Evolutionary conservation across 2,113 vertebrate genomes (phyloP), one percentile per base, ranked within the genome.

Genomic region (Sakesphorus luctuosus): DNA sequence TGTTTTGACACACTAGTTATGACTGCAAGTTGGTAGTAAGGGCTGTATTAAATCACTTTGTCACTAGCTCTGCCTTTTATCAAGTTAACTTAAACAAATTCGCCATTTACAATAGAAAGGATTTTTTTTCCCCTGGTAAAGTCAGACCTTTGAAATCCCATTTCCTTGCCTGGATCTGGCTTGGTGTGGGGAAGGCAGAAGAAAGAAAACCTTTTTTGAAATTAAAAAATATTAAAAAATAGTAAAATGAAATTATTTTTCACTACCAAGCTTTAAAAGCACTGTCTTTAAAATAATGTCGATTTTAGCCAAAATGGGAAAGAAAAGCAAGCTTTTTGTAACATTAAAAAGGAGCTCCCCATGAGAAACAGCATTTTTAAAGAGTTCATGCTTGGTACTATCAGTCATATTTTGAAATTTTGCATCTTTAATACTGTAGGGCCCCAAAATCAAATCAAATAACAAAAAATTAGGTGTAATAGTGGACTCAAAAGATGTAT

Each of bases 11-110:
- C 67, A 72, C 47, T 91, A 84, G 67, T 85, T 95, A 92, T 65
- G 82, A 82, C 96, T 97, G 83, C 72, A 95, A 74, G 85, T 97
- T 97, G 95, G 97, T 96, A 94, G 79, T 47, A 78, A 83, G 68
- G 69, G n/a, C 33, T 92, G 28, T 76, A 96, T 96, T 96, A 93
- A 93, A 97, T 97, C 88, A 94, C 53, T 66, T 11, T 49, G 84
- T 96, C 96, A 92, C n/a, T 47, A 88, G 35, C 90, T 69, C 81
- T 73, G 18, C 59, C 53, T 91, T 79, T 94, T 84, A 96, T 92
- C 83, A 80, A 75, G 62, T 73, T 94, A 90, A 85, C 44, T 95
- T 81, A 83, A 96, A 90, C 79, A 86, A 94, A 96, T 93, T 76
- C 38, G 65, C 53, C 52, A 65, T 58, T 62, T 94, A 68, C 59